Evolutionary conservation across 2,888 invertebrate genomes (phyloP).

Genomic region (Stenodema calcarata): DNA sequence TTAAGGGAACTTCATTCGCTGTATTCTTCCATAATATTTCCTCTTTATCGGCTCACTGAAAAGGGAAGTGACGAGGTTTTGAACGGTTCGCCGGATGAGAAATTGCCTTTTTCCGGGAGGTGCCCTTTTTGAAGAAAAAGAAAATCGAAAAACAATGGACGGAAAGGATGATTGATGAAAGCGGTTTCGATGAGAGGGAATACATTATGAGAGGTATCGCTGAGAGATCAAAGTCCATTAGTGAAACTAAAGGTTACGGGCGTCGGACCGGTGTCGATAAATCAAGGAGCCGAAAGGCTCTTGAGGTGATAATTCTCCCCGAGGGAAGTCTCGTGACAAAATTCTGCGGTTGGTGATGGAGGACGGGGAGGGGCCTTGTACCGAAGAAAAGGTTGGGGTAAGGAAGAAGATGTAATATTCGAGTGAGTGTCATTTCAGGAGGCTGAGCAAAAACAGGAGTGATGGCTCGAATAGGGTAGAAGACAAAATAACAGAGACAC

Average conservation of each 20-base stretch:
- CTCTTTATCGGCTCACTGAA: neutral
- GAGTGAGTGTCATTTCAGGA: too few relatives aligned
- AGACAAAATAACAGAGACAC: too few relatives aligned
- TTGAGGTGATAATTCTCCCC: neutral
- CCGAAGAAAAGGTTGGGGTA: too few relatives aligned
- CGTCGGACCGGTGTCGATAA: neutral
- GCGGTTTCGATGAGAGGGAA: neutral
- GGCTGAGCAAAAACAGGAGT: too few relatives aligned
- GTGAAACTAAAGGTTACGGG: neutral
- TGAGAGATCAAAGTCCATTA: neutral
- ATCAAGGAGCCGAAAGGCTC: neutral
- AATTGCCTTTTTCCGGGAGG: neutral
- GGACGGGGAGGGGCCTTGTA: too few relatives aligned
- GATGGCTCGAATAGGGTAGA: too few relatives aligned
- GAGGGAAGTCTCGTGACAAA: neutral
- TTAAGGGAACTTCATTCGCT: neutral
- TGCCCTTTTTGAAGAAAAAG: neutral
- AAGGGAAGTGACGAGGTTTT: neutral
- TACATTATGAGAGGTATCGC: neutral
- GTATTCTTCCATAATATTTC: neutral
- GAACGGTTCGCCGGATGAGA: slow-evolving; percentile 7
- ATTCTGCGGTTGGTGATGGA: too few relatives aligned
- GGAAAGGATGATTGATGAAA: slow-evolving; percentile 10
- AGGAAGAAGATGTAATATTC: too few relatives aligned
- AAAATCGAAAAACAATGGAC: slow-evolving; percentile 3